These are phyloP conservation scores for Anas bahamensis DNA, from an alignment of 2,797 vertebrate genomes.

Conservation along the genomic window DNA sequence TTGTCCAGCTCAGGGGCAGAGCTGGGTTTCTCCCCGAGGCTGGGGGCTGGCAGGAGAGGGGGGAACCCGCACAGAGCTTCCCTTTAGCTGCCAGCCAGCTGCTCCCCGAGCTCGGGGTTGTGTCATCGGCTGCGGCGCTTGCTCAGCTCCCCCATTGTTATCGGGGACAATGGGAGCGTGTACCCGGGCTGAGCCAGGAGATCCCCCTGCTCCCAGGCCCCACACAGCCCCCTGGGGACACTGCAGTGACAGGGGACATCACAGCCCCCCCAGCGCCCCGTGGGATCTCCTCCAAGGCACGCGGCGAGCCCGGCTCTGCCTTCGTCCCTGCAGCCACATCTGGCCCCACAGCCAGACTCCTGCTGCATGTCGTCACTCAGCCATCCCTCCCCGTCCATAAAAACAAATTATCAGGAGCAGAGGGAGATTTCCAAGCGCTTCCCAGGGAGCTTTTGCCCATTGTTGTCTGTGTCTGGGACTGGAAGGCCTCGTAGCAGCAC, in stretches of 20 bases:
- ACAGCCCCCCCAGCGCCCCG: no score
- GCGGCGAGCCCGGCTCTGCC: rapidly evolving
- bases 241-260: rapidly evolving
- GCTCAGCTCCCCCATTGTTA: conserved; percentile 4
- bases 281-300: no score
- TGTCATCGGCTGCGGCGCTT: background rate
- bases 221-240: no score
- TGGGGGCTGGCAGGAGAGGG: background rate
- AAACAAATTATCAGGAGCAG: background rate
- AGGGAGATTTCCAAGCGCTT: background rate
- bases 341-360: rapidly evolving
- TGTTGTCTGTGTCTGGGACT: background rate
- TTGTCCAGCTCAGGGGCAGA: background rate
- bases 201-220: background rate
- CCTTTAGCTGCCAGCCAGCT: conserved; percentile 49
- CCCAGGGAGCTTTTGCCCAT: background rate
- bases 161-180: background rate
- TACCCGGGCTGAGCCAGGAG: background rate
- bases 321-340: background rate
- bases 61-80: conserved; percentile 7
- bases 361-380: rapidly evolving
- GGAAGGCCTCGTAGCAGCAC: background rate
- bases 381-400: background rate
- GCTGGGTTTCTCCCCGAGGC: rapidly evolving
- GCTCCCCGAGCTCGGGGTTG: background rate